Evolutionary conservation across 2,113 vertebrate species (phyloP).

Genomic region (Zosterops lateralis): DNA sequence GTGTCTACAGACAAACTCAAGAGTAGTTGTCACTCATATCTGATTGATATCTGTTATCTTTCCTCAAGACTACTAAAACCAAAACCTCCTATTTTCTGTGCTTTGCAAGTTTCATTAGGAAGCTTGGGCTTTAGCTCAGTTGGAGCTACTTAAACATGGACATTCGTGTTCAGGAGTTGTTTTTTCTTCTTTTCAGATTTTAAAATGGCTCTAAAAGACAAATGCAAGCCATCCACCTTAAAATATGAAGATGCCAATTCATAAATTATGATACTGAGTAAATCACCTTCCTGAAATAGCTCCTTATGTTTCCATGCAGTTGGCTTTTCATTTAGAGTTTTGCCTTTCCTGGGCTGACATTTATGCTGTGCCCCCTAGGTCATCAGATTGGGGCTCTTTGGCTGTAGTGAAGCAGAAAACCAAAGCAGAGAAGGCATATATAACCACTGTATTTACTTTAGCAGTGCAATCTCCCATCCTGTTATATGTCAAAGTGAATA

Average conservation of each 20-base stretch:
- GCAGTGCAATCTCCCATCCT: constrained; percentile 12
- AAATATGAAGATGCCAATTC: background rate
- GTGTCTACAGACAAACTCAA: background rate
- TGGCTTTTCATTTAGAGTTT: background rate
- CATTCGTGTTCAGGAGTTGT: background rate
- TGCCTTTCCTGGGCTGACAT: background rate
- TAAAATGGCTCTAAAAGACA: background rate
- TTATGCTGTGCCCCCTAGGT: constrained; percentile 9
- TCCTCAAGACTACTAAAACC: background rate
- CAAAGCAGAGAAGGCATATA: background rate
- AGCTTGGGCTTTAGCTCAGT: background rate
- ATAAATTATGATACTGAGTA: background rate
- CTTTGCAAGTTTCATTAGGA: background rate
- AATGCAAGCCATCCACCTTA: background rate
- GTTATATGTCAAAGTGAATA: constrained; percentile 34
- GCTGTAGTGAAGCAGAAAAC: constrained; percentile 39
- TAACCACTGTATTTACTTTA: constrained; percentile 7
- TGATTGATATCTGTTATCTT: background rate
- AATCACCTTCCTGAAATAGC: background rate
- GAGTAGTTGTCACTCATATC: background rate
- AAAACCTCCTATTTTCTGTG: background rate
- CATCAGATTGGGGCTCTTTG: constrained; percentile 7
- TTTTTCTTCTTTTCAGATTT: background rate
- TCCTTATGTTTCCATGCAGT: background rate
- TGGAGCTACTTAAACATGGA: background rate